Conservation (phyloP, 2,888 invertebrate species). For the Eubasilissa splendida region DNA sequence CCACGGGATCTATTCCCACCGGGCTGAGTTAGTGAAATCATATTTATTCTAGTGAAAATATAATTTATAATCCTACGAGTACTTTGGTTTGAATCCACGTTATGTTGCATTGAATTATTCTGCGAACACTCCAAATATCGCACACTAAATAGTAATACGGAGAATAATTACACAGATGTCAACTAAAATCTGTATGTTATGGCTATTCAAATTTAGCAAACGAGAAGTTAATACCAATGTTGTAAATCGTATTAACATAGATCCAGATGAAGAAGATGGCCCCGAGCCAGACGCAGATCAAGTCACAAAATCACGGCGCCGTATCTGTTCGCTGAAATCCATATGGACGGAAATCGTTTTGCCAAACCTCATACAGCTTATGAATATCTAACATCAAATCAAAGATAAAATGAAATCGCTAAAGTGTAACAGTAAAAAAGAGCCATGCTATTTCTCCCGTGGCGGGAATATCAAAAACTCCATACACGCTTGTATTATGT, state of each 20-base stretch:
- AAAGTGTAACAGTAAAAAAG: not conserved
- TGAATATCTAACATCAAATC: not conserved
- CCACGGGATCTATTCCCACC: no score
- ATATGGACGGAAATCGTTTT: not conserved
- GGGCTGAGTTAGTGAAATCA: no score
- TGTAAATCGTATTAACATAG: slow-evolving; percentile 24
- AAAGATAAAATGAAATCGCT: not conserved
- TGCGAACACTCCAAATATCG: no score
- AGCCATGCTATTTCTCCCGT: not conserved
- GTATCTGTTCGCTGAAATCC: slow-evolving; percentile 12
- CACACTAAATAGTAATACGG: no score
- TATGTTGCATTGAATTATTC: no score
- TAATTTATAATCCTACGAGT: no score
- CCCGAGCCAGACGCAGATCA: slow-evolving; percentile 1
- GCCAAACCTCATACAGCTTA: not conserved
- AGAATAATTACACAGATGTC: no score
- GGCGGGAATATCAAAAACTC: slow-evolving; percentile 23
- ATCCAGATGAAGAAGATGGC: slow-evolving; percentile 13
- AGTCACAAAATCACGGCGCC: not conserved
- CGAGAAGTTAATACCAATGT: not conserved
- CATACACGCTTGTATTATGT: slow-evolving; percentile 28
- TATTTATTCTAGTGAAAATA: no score
- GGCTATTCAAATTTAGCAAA: slow-evolving; percentile 7
- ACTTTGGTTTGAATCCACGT: no score
- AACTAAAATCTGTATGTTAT: not conserved